Base-by-base conservation (phyloP, 2,113 vertebrate species). In the Ctenomys sociabilis region DNA sequence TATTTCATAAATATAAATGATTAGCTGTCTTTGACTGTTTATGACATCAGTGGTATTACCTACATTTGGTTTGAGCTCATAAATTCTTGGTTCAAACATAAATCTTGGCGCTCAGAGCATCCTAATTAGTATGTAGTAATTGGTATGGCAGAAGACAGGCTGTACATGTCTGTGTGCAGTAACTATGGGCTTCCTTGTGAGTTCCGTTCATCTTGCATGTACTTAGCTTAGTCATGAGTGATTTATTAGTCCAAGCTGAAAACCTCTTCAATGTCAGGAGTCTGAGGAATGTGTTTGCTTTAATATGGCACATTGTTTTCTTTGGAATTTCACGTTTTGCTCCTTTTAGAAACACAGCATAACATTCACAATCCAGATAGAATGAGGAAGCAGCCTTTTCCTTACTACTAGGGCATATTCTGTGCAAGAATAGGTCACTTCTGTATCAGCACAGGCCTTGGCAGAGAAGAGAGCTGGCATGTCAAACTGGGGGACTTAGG, bases 181-280 rank as follows among this genome's bases (percentile, higher is more conserved):
- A 49, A 78, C 87, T n/a, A 40, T 63, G n/a, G 21, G n/a, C 93
- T 63, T 87, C 14, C 35, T 57, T 63, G 22, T 83, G 24, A 40
- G 54, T 87, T 93, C 92, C 52, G 80, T 30, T 87, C 80, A 11
- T 43, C 68, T 89, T 89, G 54, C 93, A 52, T 94, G 37, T 45
- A 40, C 40, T 57, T 75, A 91, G 45, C 85, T 70, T 63, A 63
- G 84, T 94, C 49, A 21, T 35, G 68, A 93, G 45, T 94, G 91
- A 95, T 97, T 90, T 80, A 96, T 80, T 94, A 89, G 86, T 73
- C 30, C 24, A 66, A 2, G 77, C 85, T 91, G 59, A 89, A 93
- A 96, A 75, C 45, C 35, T 24, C 54, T 37, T 82, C 35, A 85
- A 24, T 78, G 57, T 93, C 21, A 89, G 10, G 66, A 91, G 73